Evolutionary conservation across 2,888 invertebrate species (phyloP).

Genomic region (Drosophila vallismaia): DNA sequence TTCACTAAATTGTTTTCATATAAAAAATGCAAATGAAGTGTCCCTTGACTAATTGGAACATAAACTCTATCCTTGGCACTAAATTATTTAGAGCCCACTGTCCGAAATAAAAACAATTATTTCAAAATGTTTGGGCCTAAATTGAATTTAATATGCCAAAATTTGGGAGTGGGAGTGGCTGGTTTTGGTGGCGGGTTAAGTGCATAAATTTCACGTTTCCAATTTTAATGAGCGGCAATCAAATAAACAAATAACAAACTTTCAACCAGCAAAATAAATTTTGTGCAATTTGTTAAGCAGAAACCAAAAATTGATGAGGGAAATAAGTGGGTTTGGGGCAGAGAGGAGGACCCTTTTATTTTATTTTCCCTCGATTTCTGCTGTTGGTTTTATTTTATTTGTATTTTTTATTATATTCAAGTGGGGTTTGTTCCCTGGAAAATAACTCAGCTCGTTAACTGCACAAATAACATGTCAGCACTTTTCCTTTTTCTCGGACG

Average conservation of each 20-base stretch:
- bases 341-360: conserved; percentile 5
- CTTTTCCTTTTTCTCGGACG: conserved; percentile 65
- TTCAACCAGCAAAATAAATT: conserved; percentile 30
- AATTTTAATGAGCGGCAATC: conserved; percentile 70
- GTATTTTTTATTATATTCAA: conserved; percentile 52
- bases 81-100: background rate
- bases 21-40: background rate
- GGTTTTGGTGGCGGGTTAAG: background rate
- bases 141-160: conserved; percentile 7
- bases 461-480: conserved; percentile 80
- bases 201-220: conserved; percentile 59
- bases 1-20: background rate
- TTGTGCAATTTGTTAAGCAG: conserved; percentile 30
- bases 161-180: background rate
- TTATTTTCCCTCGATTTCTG: conserved; percentile 23
- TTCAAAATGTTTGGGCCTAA: conserved; percentile 6
- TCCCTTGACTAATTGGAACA: background rate
- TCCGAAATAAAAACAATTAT: background rate
- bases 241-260: conserved; percentile 59
- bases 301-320: conserved; percentile 20
- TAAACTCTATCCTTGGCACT: background rate
- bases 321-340: background rate
- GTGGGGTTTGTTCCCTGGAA: conserved; percentile 73
- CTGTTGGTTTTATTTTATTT: conserved; percentile 27
- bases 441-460: conserved; percentile 79